phyloP scores from a whole-genome alignment of 2,797 vertebrate genomes.

The Dendrocincla tyrannina region DNA sequence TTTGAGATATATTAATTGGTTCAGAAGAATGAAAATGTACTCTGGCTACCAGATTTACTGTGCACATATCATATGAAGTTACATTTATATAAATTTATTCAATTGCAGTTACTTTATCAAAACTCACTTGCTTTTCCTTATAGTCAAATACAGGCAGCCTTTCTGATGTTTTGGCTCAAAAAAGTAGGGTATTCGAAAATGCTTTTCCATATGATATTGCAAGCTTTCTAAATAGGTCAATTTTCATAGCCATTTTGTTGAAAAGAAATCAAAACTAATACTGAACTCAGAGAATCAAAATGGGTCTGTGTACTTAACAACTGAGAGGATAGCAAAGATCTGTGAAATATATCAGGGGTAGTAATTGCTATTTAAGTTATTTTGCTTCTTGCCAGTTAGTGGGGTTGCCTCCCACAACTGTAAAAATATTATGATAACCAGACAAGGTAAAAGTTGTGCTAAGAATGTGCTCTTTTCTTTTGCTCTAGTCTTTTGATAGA shows the following conservation, averaged over 20 bases:
- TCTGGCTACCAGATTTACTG: background rate
- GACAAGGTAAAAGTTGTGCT: background rate
- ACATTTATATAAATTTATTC: background rate
- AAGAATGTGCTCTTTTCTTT: background rate
- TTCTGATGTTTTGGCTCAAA: background rate
- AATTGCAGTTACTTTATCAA: background rate
- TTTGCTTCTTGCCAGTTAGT: background rate
- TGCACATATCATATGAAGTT: background rate
- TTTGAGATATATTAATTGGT: background rate
- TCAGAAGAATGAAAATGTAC: background rate
- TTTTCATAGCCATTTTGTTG: background rate
- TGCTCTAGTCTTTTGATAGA: background rate
- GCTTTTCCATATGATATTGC: background rate
- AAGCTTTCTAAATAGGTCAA: background rate
- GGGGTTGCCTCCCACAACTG: background rate
- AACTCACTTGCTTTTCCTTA: background rate
- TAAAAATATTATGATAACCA: background rate
- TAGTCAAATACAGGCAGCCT: background rate
- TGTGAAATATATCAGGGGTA: background rate
- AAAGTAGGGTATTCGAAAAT: background rate
- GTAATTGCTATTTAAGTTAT: background rate
- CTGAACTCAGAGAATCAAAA: background rate
- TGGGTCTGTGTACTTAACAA: background rate
- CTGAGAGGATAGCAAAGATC: background rate
- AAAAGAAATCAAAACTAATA: background rate